Evolutionary conservation across 2,113 vertebrate genomes (phyloP).

Genomic region (Dromiciops gliroides): DNA sequence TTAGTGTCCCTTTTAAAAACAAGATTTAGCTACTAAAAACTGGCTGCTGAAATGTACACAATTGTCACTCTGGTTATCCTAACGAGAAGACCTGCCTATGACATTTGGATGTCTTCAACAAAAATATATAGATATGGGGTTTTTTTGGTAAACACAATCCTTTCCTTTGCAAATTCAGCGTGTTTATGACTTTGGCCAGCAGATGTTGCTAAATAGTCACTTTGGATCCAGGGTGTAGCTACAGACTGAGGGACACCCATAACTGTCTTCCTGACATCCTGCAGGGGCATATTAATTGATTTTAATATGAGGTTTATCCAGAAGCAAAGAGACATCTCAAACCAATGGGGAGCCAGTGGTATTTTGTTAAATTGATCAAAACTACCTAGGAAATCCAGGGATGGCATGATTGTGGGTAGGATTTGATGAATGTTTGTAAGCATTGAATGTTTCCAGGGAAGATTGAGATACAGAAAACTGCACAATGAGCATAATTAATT

Average conservation of each 20-base stretch:
- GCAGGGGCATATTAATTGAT: conserved; percentile 8
- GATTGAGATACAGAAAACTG: background rate
- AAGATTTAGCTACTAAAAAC: background rate
- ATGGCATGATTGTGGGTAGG: background rate
- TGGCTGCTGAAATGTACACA: background rate
- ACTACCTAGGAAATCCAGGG: conserved; percentile 2
- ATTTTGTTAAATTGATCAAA: conserved; percentile 10
- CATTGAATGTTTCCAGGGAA: background rate
- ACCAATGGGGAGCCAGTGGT: background rate
- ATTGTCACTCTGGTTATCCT: background rate
- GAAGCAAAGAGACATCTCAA: background rate
- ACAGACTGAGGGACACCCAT: too few species aligned
- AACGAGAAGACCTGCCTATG: background rate
- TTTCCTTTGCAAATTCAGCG: conserved; percentile 25
- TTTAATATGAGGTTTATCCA: background rate
- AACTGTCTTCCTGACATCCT: background rate
- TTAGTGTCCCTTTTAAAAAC: background rate
- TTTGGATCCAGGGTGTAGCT: background rate
- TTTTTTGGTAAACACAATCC: background rate
- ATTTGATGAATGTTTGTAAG: conserved; percentile 8
- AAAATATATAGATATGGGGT: background rate
- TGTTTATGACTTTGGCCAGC: conserved; percentile 50
- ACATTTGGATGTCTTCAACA: background rate
- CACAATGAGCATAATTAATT: background rate
- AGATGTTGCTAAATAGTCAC: conserved; percentile 69